Base-by-base conservation (phyloP, 1,140 invertebrate genomes). In the Trypoxylus dichotomus region DNA sequence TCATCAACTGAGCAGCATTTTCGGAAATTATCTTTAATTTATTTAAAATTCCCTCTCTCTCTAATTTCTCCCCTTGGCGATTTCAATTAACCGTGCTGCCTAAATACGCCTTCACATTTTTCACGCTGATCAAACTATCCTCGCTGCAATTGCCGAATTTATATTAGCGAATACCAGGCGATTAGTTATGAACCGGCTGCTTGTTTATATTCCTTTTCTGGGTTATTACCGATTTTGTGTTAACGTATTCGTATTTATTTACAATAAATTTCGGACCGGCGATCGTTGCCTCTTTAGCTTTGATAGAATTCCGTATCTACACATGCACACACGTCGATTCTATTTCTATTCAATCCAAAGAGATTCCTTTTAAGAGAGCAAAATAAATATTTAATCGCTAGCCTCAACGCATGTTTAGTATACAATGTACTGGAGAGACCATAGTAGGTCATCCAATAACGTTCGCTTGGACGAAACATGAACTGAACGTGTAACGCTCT, bases 321-420 rank as follows among this genome's bases (percentile, higher is more conserved):
- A 37, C 32, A 37, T 8, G 32, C 10, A 37, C 32, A 37, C 32
- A 37, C 32, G 32, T 37, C 27, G 21, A 24, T 27, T 68, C 60
- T 68, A 68, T 68, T 68, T 68, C 60, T 29, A 68, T 68, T 13
- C 60, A 24, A 24, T 15, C 24, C 27, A 21, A 68, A 68, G 24
- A 13, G 21, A 24, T 24, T 54, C 24, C 60, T 24, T 68, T 68
- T 68, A 68, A 21, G 24, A 68, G 60, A 68, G 21, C 27, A 24
- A 68, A 68, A 68, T 68, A 68, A 68, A 68, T 29, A 68, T 68
- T 68, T 68, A 68, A 68, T 27, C 27, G 60, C 60, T 24, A 68
- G 27, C 24, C 27, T 29, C 24, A 68, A 29, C 60, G 24, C 24
- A 68, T 68, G 60, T 24, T 68, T 68, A 68, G 27, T 24, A 29